Evolutionary conservation across 2,113 vertebrate species (phyloP), one percentile per base, ranked within the genome.

Genomic region (Saccopteryx leptura): DNA sequence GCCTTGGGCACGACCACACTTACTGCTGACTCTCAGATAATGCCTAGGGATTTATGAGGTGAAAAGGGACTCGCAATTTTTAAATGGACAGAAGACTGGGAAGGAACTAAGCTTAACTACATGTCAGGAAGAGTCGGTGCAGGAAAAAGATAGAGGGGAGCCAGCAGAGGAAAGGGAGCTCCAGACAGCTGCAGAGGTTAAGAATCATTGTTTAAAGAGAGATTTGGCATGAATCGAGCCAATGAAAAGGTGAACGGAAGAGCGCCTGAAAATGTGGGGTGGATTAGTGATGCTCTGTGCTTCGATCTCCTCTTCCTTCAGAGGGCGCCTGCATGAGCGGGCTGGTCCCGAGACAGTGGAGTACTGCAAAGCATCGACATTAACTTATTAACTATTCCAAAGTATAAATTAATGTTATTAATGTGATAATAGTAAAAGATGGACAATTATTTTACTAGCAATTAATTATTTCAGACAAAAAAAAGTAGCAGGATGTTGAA

Each of bases 161-260:
- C 78, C 93, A 94, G 79, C n/a, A 90, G 79, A 91, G 76, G 86
- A 92, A 88, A 78, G 39, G 54, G 79, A 26, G 65, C 13, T 65
- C 72, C 52, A 65, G 90, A 85, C 19, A 90, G 69, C 48, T 68
- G 69, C 28, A 15, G n/a, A 65, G 28, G 52, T 63, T 75, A 76
- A 69, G 74, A 19, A 63, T 56, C 56, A 50, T 12, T 69, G 69
- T 88, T 95, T 65, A n/a, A 63, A 82, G 21, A 74, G 63, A 87
- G 46, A 6, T 48, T 66, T 88, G 63, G 26, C 72, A 66, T 23
- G 14, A 28, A 13, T 19, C 0, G 3, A 68, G 33, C 15, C 65
- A 21, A 69, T 4, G 11, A 18, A 8, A 23, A 72, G 87, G 50
- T 13, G 52, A 50, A 61, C 12, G 28, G 8, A 28, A 80, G 9